Evolutionary conservation across 1,140 invertebrate species (phyloP), one percentile per base, ranked within the genome.

Genomic region (Zophobas morio): DNA sequence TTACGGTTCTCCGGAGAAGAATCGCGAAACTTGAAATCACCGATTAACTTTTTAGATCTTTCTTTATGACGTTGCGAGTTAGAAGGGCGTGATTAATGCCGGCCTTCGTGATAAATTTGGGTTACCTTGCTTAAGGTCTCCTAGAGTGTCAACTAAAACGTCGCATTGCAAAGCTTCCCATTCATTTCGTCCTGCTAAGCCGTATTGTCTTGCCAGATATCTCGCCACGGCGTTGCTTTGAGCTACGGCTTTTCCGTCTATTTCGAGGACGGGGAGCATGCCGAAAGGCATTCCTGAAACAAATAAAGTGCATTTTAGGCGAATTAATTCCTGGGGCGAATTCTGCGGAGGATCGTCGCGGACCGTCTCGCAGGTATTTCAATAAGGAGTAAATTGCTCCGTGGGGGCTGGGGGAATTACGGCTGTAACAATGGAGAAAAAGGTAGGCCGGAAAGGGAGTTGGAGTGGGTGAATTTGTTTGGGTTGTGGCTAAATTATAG

Each of bases 231-330:
- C 90, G 47, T 89, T 85, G 78, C 90, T 91, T 82, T 94, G 92
- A 0, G 89, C 88, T 66, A 92, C 87, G 54, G 84, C 82, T 81
- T 91, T 90, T 1, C 92, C 93, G 81, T 94, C 90, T 40, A 93
- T 89, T 82, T 92, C 91, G 71, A 94, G 81, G 3, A 93, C 87
- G 0, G 93, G 93, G 60, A 94, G 82, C 85, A 91, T 90, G 46
- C 92, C 92, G 80, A 91, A 93, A 1, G 91, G 91, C 79, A 80
- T 85, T 70, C 78, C 84, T 85, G 72, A 36, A 84, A 81, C 32
- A 54, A 34, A 40, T 40, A 66, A 33, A 66, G 32, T 42, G 37
- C 37, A 42, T 57, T 57, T 35, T 34, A 20, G 3, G n/a, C 8
- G 42, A 66, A 42, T 66, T 42, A 66, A 60, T 60, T 60, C 56